A percentile compares a stretch with the other conserved stretches of the same genome.
phyloP scores from a whole-genome alignment of 2,113 vertebrate species.

The Kryptolebias marmoratus region DNA sequence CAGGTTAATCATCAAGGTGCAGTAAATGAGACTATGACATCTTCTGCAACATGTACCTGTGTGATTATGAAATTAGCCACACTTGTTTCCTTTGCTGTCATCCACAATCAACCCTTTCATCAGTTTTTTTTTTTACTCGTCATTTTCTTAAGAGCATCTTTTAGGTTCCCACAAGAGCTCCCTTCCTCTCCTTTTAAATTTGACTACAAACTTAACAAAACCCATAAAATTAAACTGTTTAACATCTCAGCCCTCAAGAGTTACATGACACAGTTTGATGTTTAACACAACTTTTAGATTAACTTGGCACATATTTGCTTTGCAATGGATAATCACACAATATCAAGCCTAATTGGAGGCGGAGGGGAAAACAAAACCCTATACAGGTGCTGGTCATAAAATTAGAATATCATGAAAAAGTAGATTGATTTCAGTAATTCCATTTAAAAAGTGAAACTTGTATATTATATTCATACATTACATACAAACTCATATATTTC shows the following conservation, averaged over 20 bases:
- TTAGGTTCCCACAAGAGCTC: not conserved
- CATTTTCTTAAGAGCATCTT: not conserved
- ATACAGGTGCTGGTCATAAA: no score
- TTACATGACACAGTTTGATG: conserved; percentile 2
- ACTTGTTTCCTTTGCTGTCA: conserved; percentile 9
- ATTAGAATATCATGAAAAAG: no score
- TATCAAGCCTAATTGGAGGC: conserved; percentile 37
- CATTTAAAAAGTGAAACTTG: no score
- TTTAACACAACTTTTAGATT: conserved; percentile 9
- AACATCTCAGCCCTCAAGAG: not conserved
- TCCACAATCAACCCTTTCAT: not conserved
- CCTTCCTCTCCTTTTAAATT: not conserved
- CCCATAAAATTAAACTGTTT: not conserved
- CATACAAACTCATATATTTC: no score
- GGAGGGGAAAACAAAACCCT: conserved; percentile 16
- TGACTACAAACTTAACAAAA: conserved; percentile 1
- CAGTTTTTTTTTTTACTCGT: not conserved
- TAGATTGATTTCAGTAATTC: no score
- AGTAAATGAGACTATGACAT: not conserved
- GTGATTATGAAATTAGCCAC: not conserved
- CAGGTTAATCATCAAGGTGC: conserved; percentile 1
- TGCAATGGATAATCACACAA: conserved; percentile 32
- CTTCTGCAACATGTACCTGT: not conserved
- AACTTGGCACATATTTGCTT: conserved; percentile 39
- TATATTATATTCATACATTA: no score